Percentiles rank a stretch among this genome's conserved stretches.
phyloP scores from a whole-genome alignment of 2,888 invertebrate species.

The Spodoptera picta region DNA sequence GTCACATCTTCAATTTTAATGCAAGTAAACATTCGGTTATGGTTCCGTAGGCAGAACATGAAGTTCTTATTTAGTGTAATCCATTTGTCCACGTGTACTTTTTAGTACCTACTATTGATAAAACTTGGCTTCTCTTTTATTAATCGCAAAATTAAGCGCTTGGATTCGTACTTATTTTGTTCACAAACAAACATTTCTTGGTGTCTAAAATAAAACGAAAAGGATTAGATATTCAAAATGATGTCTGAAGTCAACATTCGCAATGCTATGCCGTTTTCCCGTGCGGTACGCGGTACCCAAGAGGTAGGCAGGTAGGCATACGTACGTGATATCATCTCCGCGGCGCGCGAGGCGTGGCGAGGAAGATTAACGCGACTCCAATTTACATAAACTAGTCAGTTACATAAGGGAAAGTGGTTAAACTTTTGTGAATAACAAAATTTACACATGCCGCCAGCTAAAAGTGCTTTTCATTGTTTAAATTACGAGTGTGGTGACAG shows the following conservation, averaged over 20 bases:
- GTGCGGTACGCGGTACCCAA: constrained; percentile 44
- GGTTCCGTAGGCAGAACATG: constrained; percentile 38
- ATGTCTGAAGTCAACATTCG: constrained; percentile 14
- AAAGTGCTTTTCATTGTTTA: constrained; percentile 28
- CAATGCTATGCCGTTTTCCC: constrained; percentile 23
- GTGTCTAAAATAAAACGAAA: not conserved
- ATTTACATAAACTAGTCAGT: constrained; percentile 64
- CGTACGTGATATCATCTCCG: constrained; percentile 43
- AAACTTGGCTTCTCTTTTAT: too few relatives aligned
- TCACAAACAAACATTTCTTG: not conserved
- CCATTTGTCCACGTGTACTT: constrained; percentile 3
- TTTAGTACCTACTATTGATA: too few relatives aligned
- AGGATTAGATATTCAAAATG: not conserved
- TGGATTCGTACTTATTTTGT: not conserved
- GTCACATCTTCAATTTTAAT: constrained; percentile 43
- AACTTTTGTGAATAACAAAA: constrained; percentile 54
- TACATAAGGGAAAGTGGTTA: constrained; percentile 69
- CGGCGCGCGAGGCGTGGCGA: constrained; percentile 45
- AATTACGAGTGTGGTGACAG: constrained; percentile 9
- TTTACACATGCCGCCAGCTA: constrained; percentile 46
- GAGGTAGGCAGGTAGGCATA: constrained; percentile 3
- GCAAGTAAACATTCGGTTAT: constrained; percentile 24
- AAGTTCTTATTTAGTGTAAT: constrained; percentile 3
- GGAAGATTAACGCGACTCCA: constrained; percentile 51
- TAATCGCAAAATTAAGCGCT: too few relatives aligned